These are phyloP conservation scores for Apodemia duryi DNA, from an alignment of 2,888 invertebrate species.

Conservation along the genomic window DNA sequence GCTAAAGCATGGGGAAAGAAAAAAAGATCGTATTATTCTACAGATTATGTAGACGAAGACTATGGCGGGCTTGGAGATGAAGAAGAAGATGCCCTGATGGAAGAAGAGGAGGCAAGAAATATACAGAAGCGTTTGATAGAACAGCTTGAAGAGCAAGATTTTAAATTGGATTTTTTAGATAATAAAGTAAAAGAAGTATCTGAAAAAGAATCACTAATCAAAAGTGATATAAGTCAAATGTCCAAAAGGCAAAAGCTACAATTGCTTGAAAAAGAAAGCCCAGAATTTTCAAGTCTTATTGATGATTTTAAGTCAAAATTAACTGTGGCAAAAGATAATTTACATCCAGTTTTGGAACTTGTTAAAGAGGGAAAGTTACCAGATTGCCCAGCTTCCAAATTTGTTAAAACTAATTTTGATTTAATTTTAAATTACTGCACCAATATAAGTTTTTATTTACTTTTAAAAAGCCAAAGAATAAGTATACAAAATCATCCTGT, in stretches of 20 bases:
- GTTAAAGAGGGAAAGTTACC: constrained; percentile 81
- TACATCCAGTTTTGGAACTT: constrained; percentile 84
- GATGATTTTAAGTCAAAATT: constrained; percentile 88
- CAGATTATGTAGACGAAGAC: constrained; percentile 94
- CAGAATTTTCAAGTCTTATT: constrained; percentile 89
- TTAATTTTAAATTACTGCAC: constrained; percentile 89
- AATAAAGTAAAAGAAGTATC: constrained; percentile 57
- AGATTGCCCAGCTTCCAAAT: constrained; percentile 83
- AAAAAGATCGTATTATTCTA: constrained; percentile 88
- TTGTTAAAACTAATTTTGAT: constrained; percentile 84
- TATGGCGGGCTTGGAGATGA: constrained; percentile 84
- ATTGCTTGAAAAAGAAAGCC: constrained; percentile 90
- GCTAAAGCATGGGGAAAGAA: constrained; percentile 93
- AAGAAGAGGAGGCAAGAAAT: constrained; percentile 90
- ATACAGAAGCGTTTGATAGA: constrained; percentile 88
- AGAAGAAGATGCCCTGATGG: constrained; percentile 85
- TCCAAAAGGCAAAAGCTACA: constrained; percentile 87
- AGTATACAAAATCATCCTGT: constrained; percentile 93
- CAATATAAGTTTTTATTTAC: constrained; percentile 91
- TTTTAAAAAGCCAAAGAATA: constrained; percentile 87
- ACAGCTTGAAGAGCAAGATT: constrained; percentile 89
- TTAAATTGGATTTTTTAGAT: constrained; percentile 80
- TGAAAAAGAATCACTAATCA: constrained; percentile 80
- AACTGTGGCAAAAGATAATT: constrained; percentile 81
- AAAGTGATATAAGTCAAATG: constrained; percentile 87